These are phyloP conservation scores for Drosophila leontia DNA, from an alignment of 1,140 invertebrate species.

Conservation along the genomic window DNA sequence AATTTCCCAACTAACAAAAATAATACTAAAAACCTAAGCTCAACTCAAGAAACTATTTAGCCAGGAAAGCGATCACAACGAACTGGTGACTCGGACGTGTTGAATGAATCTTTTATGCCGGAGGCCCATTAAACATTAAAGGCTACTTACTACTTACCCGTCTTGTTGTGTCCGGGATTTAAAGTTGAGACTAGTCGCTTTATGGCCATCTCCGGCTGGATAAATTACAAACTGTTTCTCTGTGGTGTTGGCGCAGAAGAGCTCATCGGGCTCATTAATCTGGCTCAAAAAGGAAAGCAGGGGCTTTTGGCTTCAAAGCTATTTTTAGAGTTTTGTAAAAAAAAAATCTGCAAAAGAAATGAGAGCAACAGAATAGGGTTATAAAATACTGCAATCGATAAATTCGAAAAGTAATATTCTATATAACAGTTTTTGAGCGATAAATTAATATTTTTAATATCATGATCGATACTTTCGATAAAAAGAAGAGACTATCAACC, in stretches of 20 bases:
- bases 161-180: not conserved
- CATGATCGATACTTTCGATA: no score
- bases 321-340: not conserved
- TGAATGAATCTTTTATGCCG: constrained; percentile 16
- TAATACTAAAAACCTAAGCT: not conserved
- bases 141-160: constrained; percentile 14
- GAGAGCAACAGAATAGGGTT: not conserved
- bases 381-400: not conserved
- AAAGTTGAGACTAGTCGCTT: constrained; percentile 20
- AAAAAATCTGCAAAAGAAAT: not conserved
- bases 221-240: constrained; percentile 12
- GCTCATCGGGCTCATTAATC: constrained; percentile 22
- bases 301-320: not conserved
- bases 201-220: constrained; percentile 16
- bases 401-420: not conserved
- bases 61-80: not conserved
- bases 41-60: constrained; percentile 12
- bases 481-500: no score
- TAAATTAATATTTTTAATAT: no score
- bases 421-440: not conserved
- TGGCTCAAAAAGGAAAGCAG: not conserved
- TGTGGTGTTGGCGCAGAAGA: not conserved
- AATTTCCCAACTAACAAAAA: not conserved
- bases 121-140: constrained; percentile 19
- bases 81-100: not conserved